Conservation (phyloP, 92 coral and sea anemone genomes). For the Galaxea fascicularis region DNA sequence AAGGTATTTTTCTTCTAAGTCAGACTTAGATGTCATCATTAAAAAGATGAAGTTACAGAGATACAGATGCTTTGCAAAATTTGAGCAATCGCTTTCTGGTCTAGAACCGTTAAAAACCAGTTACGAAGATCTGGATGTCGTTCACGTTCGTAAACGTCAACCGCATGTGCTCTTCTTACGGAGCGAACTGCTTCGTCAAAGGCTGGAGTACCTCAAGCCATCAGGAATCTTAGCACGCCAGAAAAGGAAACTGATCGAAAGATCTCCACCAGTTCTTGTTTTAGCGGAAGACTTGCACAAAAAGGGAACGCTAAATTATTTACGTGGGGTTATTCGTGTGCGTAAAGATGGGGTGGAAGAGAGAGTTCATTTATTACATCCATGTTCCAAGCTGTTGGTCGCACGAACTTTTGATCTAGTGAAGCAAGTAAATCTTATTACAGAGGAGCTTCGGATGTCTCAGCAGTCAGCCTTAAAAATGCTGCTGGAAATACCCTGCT, state of each 20-base stretch:
- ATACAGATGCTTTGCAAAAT: slow-evolving; percentile 60
- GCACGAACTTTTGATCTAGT: slow-evolving; percentile 64
- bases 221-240: slow-evolving; percentile 73
- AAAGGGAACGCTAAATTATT: slow-evolving; percentile 62
- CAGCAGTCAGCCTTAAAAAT: slow-evolving; percentile 70
- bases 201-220: slow-evolving; percentile 74
- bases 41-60: slow-evolving; percentile 74
- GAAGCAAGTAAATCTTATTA: slow-evolving; percentile 65
- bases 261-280: slow-evolving; percentile 76
- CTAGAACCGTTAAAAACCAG: slow-evolving; percentile 72
- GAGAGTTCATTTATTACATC: slow-evolving; percentile 72
- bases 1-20: slow-evolving; percentile 39
- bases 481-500: slow-evolving; percentile 72
- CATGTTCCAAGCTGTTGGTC: slow-evolving; percentile 63
- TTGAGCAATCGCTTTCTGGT: slow-evolving; percentile 24
- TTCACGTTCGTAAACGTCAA: slow-evolving; percentile 73
- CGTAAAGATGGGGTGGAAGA: slow-evolving; percentile 40
- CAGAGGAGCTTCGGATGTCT: slow-evolving; percentile 87
- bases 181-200: slow-evolving; percentile 76
- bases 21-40: slow-evolving; percentile 61
- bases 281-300: slow-evolving; percentile 60
- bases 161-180: slow-evolving; percentile 79
- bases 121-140: slow-evolving; percentile 76
- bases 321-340: slow-evolving; percentile 73
- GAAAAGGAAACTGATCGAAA: slow-evolving; percentile 78